These are phyloP conservation scores for Caenorhabditis zanzibari DNA, from an alignment of 2,888 invertebrate species.

Conservation along the genomic window DNA sequence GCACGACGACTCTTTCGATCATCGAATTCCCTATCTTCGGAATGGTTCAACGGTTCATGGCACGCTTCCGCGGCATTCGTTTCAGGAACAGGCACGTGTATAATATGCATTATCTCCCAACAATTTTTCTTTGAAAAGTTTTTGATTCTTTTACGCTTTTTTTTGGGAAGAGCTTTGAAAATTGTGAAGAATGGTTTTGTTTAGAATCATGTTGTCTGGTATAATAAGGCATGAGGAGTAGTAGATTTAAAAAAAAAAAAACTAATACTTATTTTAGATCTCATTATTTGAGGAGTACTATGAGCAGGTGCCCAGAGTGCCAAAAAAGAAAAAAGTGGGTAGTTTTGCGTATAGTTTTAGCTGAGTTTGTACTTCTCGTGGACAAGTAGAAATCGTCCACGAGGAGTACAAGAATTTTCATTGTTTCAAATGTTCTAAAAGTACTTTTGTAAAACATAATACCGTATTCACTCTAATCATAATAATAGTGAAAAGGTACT, in stretches of 20 bases:
- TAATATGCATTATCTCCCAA: slow-evolving; percentile 42
- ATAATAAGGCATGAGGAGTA: not conserved
- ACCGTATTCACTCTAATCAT: no score
- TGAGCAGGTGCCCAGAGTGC: no score
- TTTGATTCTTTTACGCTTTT: slow-evolving; percentile 27
- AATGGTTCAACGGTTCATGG: slow-evolving; percentile 60
- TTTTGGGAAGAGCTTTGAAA: slow-evolving; percentile 19
- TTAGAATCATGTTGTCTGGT: not conserved
- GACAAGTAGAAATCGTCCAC: no score
- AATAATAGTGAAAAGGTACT: no score
- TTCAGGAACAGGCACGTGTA: slow-evolving; percentile 76
- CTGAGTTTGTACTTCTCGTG: no score
- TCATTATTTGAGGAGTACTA: no score
- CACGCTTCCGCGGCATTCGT: slow-evolving; percentile 68
- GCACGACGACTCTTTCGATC: slow-evolving; percentile 70
- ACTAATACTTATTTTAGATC: no score
- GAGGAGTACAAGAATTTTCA: no score
- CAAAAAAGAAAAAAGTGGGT: no score
- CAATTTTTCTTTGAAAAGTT: slow-evolving; percentile 13
- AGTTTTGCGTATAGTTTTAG: no score
- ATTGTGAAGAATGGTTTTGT: slow-evolving; percentile 25
- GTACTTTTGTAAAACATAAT: no score
- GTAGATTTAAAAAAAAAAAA: not conserved
- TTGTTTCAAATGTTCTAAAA: no score
- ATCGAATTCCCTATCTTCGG: slow-evolving; percentile 43